Evolutionary conservation across 2,888 invertebrate species (phyloP), one percentile per base, ranked within the genome.

Genomic region (Leptothorax acervorum): DNA sequence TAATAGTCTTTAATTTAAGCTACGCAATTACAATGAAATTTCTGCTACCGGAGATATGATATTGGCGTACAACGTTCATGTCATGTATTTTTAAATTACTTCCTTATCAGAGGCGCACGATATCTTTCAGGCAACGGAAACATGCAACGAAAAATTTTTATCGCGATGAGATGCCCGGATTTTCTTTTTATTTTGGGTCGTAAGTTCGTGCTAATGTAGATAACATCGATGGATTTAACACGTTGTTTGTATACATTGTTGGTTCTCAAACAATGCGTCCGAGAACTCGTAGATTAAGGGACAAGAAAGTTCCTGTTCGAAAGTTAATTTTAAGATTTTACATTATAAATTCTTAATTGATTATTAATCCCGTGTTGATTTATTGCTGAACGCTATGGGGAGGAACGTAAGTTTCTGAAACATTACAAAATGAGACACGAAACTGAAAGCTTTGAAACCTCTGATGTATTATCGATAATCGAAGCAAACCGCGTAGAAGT

Each of bases 121-220:
- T 70, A 70, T 71, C n/a, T 57, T 70, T 71, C 78, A 57, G 15
- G 23, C 28, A 62, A 42, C 28, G 39, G 15, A 18, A 71, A 45
- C 78, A 73, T 78, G 78, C 55, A 71, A 78, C 55, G 42, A 78
- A 71, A 78, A 71, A 71, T 31, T 57, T 71, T 45, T 42, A 78
- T 45, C 73, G 55, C 31, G 55, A 78, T 48, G 18, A 70, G 78
- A 78, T 78, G 15, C 42, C 42, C 42, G 28, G 31, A 71, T 55
- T 73, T 73, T 78, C 78, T 78, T 78, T 31, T 78, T 31, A 73
- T 73, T 71, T 78, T 39, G 31, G 71, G 42, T 71, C 57, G 73
- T 71, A 78, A 81, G 79, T 81, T 60, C 79, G 79, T 79, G 79
- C 79, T 79, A 60, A 57, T 35, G 23, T 48, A 79, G 79, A 79